Evolutionary conservation across 2,797 vertebrate genomes (phyloP), one percentile per base, ranked within the genome.

Genomic region (Nyctalus aviator): DNA sequence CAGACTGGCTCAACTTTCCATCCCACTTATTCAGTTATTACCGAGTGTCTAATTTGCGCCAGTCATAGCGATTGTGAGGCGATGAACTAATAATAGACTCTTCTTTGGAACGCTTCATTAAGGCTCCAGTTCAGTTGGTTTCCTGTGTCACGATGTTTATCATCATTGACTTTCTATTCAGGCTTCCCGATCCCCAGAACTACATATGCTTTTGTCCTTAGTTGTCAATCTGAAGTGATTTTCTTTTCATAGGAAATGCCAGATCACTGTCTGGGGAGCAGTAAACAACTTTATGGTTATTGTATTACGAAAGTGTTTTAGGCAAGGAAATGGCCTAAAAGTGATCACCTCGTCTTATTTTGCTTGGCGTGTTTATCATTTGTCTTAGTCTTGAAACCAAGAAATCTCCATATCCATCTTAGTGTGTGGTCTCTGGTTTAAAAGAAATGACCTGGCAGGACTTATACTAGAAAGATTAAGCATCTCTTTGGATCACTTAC

Each of bases 361-460:
- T 79, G 35, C 20, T 95, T 94, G 84, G 72, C 71, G 72, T 78
- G 64, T 79, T 90, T 37, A 53, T 62, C 25, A 35, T 66, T 83
- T 76, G 30, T 94, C 32, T 93, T 83, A 46, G 23, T 90, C 64
- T 83, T 48, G n/a, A 92, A 87, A 86, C 13, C 20, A 86, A 94
- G 83, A 87, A 82, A 90, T 94, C 75, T 76, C 68, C 66, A 17
- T 48, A 18, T 92, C 37, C 41, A 0, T 82, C 68, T 55, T 62
- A 68, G 46, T 94, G 83, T 93, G 96, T 97, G 95, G 95, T 83
- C 95, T 91, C 32, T 13, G 25, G 59, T 75, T 94, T 84, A 77
- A 84, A 94, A 91, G 12, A 18, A 86, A 66, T 44, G 75, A 23
- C 23, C 89, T 93, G 86, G 81, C 59, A 50, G 62, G 81, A 91